Conservation (phyloP, 2,113 vertebrate genomes). For the Nyctereutes procyonoides region DNA sequence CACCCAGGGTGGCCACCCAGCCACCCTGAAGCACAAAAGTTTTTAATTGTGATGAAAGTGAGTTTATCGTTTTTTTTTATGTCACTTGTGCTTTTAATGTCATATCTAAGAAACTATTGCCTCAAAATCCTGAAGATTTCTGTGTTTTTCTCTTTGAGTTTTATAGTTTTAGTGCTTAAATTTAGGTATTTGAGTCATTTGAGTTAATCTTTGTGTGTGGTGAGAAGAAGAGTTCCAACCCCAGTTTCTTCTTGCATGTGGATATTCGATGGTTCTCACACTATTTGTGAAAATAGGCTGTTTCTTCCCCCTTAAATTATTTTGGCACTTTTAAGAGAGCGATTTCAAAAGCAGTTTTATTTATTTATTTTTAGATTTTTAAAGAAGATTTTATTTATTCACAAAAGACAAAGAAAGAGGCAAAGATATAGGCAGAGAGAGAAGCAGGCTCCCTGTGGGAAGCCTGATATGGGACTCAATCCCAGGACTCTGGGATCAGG, state of each 20-base stretch:
- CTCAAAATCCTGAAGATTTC: neutral
- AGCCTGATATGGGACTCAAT: too few species aligned
- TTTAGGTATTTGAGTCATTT: neutral
- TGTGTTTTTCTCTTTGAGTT: neutral
- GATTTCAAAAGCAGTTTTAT: neutral
- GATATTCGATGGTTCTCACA: neutral
- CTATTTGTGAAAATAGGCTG: neutral
- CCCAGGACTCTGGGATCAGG: too few species aligned
- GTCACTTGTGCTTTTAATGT: neutral
- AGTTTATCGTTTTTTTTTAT: neutral
- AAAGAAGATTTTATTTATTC: too few species aligned
- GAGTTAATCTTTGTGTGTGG: neutral
- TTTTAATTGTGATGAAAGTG: neutral
- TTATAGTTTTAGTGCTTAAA: neutral
- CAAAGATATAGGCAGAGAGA: too few species aligned
- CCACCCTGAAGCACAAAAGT: neutral
- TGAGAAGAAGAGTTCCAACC: neutral
- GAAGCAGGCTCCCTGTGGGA: too few species aligned
- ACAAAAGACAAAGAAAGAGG: too few species aligned
- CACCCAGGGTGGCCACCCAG: too few species aligned
- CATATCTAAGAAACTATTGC: neutral
- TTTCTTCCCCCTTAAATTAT: neutral
- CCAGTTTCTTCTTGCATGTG: neutral
- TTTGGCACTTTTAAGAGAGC: neutral
- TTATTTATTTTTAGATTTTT: too few species aligned